These are phyloP conservation scores for Allobates femoralis DNA, from an alignment of 2,797 vertebrate species.

Conservation along the genomic window DNA sequence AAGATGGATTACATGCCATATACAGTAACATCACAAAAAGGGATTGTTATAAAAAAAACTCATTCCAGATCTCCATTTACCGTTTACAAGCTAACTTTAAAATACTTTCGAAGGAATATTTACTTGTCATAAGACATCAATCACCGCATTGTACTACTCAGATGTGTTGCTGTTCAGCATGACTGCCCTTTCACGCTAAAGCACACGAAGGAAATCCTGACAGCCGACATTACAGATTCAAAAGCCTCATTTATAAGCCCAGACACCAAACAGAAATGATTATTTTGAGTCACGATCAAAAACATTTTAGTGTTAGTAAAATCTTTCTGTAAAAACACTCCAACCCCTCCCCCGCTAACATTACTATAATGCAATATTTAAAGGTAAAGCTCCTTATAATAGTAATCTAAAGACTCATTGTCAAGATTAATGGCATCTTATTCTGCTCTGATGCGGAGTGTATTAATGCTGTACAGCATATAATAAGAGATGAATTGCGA, in stretches of 20 bases:
- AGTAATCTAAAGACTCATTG: background rate
- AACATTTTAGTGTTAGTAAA: constrained; percentile 33
- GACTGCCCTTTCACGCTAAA: constrained; percentile 45
- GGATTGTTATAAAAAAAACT: constrained; percentile 18
- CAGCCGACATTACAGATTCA: constrained; percentile 43
- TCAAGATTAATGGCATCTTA: no score
- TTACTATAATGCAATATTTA: background rate
- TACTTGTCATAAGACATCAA: constrained; percentile 51
- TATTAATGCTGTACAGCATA: no score
- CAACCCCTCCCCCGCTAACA: background rate
- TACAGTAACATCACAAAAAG: constrained; percentile 29
- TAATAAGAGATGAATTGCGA: no score
- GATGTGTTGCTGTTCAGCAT: constrained; percentile 48
- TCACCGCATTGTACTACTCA: constrained; percentile 44
- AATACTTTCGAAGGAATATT: constrained; percentile 53
- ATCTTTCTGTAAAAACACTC: background rate
- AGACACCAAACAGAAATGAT: constrained; percentile 23
- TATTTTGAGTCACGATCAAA: constrained; percentile 25
- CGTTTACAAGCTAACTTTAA: constrained; percentile 46
- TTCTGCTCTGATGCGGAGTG: no score
- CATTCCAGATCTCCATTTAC: constrained; percentile 37
- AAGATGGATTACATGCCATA: constrained; percentile 20
- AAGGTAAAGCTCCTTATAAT: background rate
- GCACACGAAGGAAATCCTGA: constrained; percentile 45
- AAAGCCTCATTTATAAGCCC: constrained; percentile 54